Conservation (phyloP, 1,140 invertebrate species). For the Adelges cooleyi region DNA sequence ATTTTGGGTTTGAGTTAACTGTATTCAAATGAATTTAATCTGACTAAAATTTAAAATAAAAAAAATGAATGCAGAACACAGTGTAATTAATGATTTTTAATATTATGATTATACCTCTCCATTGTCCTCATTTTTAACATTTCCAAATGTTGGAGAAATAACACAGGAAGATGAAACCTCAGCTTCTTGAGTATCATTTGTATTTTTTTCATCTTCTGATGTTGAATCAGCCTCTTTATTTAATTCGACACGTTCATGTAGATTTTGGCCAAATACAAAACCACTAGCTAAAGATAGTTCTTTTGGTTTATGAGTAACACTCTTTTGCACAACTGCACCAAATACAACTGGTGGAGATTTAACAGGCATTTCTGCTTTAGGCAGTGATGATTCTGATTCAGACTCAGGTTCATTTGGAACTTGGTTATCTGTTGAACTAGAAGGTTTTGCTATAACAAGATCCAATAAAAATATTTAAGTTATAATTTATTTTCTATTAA, state of each 20-base stretch:
- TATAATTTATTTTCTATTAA: no score
- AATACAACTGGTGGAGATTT: conserved; percentile 14
- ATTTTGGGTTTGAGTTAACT: no score
- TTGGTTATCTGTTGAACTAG: neutral
- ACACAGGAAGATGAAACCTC: conserved; percentile 19
- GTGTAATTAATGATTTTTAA: no score
- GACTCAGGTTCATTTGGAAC: neutral
- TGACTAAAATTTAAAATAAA: neutral
- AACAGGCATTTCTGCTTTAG: neutral
- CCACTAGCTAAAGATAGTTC: conserved; percentile 17
- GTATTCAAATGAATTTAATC: neutral
- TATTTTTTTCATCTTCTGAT: conserved; percentile 19
- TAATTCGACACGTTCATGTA: conserved; percentile 64
- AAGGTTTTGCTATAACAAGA: neutral
- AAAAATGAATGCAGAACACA: no score
- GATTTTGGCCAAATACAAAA: conserved; percentile 89
- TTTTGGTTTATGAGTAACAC: conserved; percentile 5
- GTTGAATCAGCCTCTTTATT: conserved; percentile 29
- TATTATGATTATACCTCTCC: conserved; percentile 12
- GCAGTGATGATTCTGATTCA: neutral
- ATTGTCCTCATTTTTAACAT: conserved; percentile 18
- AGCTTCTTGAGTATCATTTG: conserved; percentile 19
- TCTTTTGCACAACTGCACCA: conserved; percentile 14
- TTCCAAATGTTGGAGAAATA: conserved; percentile 17
- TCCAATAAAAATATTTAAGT: no score